These are phyloP conservation scores for Pseudochirops corinnae DNA, from an alignment of 2,797 vertebrate species.

Conservation along the genomic window DNA sequence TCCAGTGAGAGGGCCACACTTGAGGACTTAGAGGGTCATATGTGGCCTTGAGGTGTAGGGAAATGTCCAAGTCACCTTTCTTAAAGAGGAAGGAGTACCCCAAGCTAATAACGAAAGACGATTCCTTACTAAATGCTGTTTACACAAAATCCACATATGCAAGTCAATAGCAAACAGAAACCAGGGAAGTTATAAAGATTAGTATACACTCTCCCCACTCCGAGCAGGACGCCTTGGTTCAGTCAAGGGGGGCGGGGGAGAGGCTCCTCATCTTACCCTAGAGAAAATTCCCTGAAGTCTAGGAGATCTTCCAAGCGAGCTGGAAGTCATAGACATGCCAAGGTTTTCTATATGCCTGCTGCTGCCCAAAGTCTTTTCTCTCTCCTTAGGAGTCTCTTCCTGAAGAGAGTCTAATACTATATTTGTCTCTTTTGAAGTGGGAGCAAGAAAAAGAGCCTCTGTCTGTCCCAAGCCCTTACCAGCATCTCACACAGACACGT, in stretches of 20 bases:
- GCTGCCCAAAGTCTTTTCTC: not conserved
- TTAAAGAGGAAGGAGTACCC: not conserved
- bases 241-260: no score
- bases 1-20: no score
- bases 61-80: not conserved
- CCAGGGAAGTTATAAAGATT: not conserved
- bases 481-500: not conserved
- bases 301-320: not conserved
- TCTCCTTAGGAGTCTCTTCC: not conserved
- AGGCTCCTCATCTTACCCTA: not conserved
- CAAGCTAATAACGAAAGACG: not conserved
- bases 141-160: not conserved
- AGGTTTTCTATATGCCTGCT: not conserved
- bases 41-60: not conserved
- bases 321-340: not conserved
- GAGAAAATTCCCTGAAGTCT: not conserved
- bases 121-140: not conserved
- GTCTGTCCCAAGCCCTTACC: not conserved
- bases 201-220: not conserved
- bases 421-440: not conserved
- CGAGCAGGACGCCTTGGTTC: not conserved
- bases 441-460: not conserved
- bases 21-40: no score
- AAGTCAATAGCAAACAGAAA: not conserved
- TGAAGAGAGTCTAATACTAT: not conserved